These are phyloP conservation scores for Caenorhabditis sulstoni DNA, from an alignment of 2,888 invertebrate species.

Conservation along the genomic window DNA sequence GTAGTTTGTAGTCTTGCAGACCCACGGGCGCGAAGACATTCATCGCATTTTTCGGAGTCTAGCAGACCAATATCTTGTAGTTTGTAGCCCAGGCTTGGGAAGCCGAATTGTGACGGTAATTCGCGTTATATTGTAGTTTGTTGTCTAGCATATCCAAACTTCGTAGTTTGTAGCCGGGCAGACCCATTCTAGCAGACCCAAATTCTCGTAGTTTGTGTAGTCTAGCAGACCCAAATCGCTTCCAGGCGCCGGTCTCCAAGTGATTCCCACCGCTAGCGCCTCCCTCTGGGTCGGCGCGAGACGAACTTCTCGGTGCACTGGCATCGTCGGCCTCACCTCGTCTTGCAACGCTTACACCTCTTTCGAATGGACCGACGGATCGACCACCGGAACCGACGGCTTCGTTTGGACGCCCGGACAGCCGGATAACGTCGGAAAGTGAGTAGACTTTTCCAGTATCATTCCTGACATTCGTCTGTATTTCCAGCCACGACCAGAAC, in stretches of 20 bases:
- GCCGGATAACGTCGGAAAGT: slow-evolving; percentile 27
- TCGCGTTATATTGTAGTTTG: too few relatives aligned
- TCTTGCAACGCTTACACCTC: slow-evolving; percentile 4
- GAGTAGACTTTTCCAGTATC: neutral
- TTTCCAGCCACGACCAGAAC: slow-evolving; percentile 17
- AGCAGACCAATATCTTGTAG: too few relatives aligned
- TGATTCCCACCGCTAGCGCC: slow-evolving; percentile 10
- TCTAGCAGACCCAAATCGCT: neutral
- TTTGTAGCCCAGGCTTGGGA: too few relatives aligned
- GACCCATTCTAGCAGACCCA: too few relatives aligned
- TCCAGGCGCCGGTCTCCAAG: slow-evolving; percentile 13
- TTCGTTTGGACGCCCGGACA: neutral
- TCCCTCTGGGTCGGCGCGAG: slow-evolving; percentile 22
- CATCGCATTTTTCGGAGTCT: too few relatives aligned
- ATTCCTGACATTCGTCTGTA: too few relatives aligned
- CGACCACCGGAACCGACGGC: slow-evolving; percentile 18
- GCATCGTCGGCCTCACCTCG: neutral
- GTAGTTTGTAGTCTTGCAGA: too few relatives aligned
- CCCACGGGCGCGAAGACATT: too few relatives aligned
- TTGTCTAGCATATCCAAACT: too few relatives aligned
- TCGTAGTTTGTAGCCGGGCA: neutral
- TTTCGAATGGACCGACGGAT: slow-evolving; percentile 39
- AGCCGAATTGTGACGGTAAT: too few relatives aligned
- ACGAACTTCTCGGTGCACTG: neutral
- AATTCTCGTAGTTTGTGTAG: too few relatives aligned